Conservation (phyloP, 2,113 vertebrate genomes). For the Stigmatopora argus region DNA sequence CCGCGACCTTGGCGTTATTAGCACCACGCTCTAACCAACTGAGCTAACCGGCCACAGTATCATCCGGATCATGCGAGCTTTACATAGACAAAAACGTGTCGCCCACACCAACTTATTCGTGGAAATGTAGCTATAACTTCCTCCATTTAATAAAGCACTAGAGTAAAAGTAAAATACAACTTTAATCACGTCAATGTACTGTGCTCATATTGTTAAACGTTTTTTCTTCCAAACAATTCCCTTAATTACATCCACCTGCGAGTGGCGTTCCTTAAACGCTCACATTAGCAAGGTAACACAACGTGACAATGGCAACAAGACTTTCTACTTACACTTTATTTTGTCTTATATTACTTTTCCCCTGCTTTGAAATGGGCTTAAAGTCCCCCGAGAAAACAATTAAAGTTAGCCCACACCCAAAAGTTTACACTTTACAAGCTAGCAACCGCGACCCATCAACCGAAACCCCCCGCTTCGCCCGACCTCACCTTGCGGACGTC, state of each 20-base stretch:
- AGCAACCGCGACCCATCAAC: background rate
- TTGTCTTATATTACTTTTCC: slow-evolving; percentile 27
- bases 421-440: background rate
- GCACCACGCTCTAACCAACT: slow-evolving; percentile 69
- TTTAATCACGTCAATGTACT: no score
- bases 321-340: slow-evolving; percentile 25
- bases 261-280: slow-evolving; percentile 1
- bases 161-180: no score
- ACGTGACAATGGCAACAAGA: slow-evolving; percentile 46
- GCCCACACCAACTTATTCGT: no score
- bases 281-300: slow-evolving; percentile 10
- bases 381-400: background rate
- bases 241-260: slow-evolving; percentile 50
- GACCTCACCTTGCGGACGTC: slow-evolving; percentile 41
- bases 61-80: no score
- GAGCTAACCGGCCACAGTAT: slow-evolving; percentile 45
- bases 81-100: no score
- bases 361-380: slow-evolving; percentile 11
- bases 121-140: no score
- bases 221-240: background rate
- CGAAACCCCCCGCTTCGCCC: slow-evolving; percentile 2
- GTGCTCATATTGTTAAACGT: background rate
- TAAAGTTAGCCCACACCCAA: background rate
- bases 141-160: no score
- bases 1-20: slow-evolving; percentile 73